Base-by-base conservation (phyloP, 2,888 invertebrate genomes). In the Notocelia uddmanniana region DNA sequence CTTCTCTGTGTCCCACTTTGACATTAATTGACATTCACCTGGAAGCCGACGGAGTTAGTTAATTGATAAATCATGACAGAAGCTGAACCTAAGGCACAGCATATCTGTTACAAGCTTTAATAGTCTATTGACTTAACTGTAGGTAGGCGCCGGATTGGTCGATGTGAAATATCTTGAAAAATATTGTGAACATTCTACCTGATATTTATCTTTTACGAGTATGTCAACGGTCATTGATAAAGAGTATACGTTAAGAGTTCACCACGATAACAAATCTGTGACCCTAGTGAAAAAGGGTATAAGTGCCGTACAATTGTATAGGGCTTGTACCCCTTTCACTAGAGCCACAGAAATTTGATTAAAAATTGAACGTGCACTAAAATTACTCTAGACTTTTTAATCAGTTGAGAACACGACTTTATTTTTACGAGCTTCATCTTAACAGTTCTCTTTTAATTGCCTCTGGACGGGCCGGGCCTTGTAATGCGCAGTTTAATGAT, bases 391-490 rank as follows among this genome's bases (percentile, higher is more conserved):
- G 85, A 89, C 84, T 90, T 91, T 90, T 92, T 91, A 92, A 92
- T 92, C 90, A 92, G 90, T 89, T 86, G 84, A 85, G 88, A 90
- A 90, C 90, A 89, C 88, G 89, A 89, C 87, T 92, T 89, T 81
- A 88, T 88, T 92, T 89, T 92, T 91, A 91, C 89, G 91, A 91
- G 86, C 83, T 79, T 77, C 83, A 85, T 89, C 91, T 92, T 91
- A 88, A 89, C 91, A 89, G 90, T 91, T 89, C 85, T 89, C 90
- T 91, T 92, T 90, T 92, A 92, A 93, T 93, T 92, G 90, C 88
- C 89, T 82, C 90, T 90, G 85, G 85, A 86, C 88, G 89, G 87
- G 81, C 82, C 83, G 82, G 82, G 83, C 83, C 86, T 83, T 88
- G 89, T 92, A 92, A 90, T 92, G 88, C 86, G 89, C 88, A 87